Evolutionary conservation across 2,888 invertebrate species (phyloP).

Genomic region (Drosophila greeni): DNA sequence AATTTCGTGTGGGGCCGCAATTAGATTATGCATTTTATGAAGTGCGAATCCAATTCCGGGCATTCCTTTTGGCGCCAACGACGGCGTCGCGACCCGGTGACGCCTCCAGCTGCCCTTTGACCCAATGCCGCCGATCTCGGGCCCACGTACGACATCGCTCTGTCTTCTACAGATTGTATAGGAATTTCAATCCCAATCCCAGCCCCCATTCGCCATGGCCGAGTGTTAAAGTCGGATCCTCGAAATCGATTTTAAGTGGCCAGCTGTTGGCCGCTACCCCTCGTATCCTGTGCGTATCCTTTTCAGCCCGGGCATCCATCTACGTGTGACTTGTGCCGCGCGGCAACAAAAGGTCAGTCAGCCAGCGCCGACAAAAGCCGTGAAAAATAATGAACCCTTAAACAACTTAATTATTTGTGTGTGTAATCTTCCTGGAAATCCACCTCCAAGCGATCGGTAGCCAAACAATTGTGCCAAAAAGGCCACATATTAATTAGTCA

Average conservation of each 20-base stretch:
- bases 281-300: constrained; percentile 9
- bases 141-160: constrained; percentile 59
- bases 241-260: constrained; percentile 63
- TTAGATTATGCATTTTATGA: constrained; percentile 69
- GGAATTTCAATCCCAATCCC: constrained; percentile 40
- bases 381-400: constrained; percentile 68
- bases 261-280: constrained; percentile 49
- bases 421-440: constrained; percentile 57
- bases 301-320: constrained; percentile 2
- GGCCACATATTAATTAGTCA: constrained; percentile 67
- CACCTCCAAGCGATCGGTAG: constrained; percentile 49
- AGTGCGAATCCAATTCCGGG: constrained; percentile 62
- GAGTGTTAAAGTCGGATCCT: constrained; percentile 45
- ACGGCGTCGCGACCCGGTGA: constrained; percentile 55
- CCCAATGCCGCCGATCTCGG: constrained; percentile 50
- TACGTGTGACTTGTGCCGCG: constrained; percentile 67
- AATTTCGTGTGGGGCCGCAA: constrained; percentile 35
- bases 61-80: constrained; percentile 63
- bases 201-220: constrained; percentile 58
- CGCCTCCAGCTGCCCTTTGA: constrained; percentile 68
- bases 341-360: constrained; percentile 44
- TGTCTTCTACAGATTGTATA: constrained; percentile 39
- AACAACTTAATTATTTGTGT: constrained; percentile 67
- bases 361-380: constrained; percentile 61
- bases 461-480: constrained; percentile 69